Evolutionary conservation across 2,888 invertebrate species (phyloP), one percentile per base, ranked within the genome.

Genomic region (Stegana nigrithorax): DNA sequence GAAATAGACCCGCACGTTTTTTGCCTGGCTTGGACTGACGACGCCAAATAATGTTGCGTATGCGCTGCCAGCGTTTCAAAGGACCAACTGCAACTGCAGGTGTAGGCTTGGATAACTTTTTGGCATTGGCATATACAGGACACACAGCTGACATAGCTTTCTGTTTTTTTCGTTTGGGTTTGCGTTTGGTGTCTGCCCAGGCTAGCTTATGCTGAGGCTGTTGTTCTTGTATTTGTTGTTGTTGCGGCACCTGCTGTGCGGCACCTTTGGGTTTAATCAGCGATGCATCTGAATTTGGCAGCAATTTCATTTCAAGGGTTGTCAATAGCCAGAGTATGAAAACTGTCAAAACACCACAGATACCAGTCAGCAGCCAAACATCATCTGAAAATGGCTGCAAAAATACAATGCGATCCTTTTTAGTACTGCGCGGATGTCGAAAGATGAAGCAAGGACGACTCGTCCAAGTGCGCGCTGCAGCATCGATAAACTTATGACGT

Each of bases 391-490:
- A 87, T 0, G 92, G 92, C 27, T 90, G 87, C 0, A 90, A 86
- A 79, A 91, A 92, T 25, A 90, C 89, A 42, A 89, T 88, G 65
- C 88, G 89, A 71, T 89, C 87, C 21, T 88, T 88, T 44, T 88
- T 87, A 0, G 88, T 87, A 42, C 87, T 87, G 69, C 89, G 89
- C 0, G 92, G 92, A 77, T 91, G 90, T 0, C 91, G 89, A 73
- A 92, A 90, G 64, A 92, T 89, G 75, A 92, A 90, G 50, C 88
- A 87, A 1, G 90, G 89, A 64, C 91, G 91, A 66, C 65, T 73
- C 14, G 73, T 75, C 77, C 77, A 76, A 21, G 77, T 76, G 6
- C 73, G 70, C 1, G 74, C 77, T 2, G 75, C 74, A 4, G 89
- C 12, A 88, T 70, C 75, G 62, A 89, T 85, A 62, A 88, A 87